Evolutionary conservation across 2,888 invertebrate species (phyloP).

Genomic region (Sturmia bella): DNA sequence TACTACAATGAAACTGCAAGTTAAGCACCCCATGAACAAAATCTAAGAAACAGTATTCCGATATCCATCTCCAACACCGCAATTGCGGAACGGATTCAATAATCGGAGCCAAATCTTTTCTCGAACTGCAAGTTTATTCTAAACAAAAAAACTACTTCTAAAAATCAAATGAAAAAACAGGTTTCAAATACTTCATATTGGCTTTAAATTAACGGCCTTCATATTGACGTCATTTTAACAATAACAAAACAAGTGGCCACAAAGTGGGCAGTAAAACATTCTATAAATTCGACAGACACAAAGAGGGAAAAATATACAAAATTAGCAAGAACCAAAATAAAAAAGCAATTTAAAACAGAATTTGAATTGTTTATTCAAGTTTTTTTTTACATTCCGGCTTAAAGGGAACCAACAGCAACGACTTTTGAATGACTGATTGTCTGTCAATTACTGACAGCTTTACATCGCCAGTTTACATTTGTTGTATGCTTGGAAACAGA

Average conservation of each 20-base stretch:
- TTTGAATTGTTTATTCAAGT: constrained; percentile 19
- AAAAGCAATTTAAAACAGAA: constrained; percentile 8
- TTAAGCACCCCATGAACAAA: no score
- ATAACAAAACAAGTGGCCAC: not conserved
- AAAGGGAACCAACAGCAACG: constrained; percentile 7
- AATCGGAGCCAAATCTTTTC: no score
- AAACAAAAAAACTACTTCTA: not conserved
- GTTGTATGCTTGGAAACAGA: not conserved
- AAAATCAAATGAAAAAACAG: constrained; percentile 3
- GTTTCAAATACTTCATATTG: constrained; percentile 9
- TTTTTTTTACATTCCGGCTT: not conserved
- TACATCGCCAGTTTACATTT: constrained; percentile 38
- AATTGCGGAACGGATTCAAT: no score
- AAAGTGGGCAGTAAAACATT: not conserved
- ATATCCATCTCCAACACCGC: no score
- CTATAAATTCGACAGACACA: constrained; percentile 6
- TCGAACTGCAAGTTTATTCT: no score
- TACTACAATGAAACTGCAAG: no score
- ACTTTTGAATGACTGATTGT: constrained; percentile 61
- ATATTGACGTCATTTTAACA: constrained; percentile 38
- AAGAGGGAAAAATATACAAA: not conserved
- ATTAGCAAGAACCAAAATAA: not conserved
- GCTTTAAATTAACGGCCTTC: constrained; percentile 30
- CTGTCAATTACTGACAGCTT: constrained; percentile 61
- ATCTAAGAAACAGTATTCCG: no score